Evolutionary conservation across 2,113 vertebrate species (phyloP), one percentile per base, ranked within the genome.

Genomic region (Cheilinus undulatus): DNA sequence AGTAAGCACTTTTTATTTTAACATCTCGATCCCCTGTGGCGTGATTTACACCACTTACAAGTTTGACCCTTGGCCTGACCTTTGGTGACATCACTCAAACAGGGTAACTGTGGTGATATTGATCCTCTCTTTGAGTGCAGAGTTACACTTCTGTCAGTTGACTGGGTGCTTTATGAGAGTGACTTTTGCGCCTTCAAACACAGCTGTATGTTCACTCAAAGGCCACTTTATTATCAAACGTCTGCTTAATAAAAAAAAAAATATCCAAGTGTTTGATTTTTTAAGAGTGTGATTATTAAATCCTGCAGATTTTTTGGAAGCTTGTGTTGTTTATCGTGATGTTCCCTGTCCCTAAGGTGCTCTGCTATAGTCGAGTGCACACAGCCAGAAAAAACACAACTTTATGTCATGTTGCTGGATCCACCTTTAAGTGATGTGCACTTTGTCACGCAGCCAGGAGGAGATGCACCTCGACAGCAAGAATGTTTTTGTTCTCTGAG

Each of bases 341-440:
- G 46, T 13, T 5, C 12, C 43, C 40, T 43, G 13, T 64, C 48
- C 54, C 54, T 15, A 40, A 70, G 26, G 61, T 36, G 50, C 52
- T 52, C 38, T 6, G 3, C 30, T 11, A 42, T n/a, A 58, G 52
- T 3, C 3, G 12, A 32, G 64, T n/a, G 54, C 40, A 51, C 3
- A 43, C 51, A 49, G 32, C 32, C 32, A 32, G 42, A 67, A 46
- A 10, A 54, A 34, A 68, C 68, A 4, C 5, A 27, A 42, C 40
- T 42, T 49, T 7, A 38, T 53, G 51, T 73, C 79, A 48, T 45
- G 69, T 65, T 43, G 5, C 19, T 12, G 54, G 23, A 70, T 20
- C 53, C 15, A 9, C n/a, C 20, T 58, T 0, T 3, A 30, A 14
- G 36, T n/a, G 59, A 69, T 11, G 60, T 45, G 19, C 45, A 20